phyloP scores from a whole-genome alignment of 92 coral and sea anemone species.

The Parazoanthus atlanticus region DNA sequence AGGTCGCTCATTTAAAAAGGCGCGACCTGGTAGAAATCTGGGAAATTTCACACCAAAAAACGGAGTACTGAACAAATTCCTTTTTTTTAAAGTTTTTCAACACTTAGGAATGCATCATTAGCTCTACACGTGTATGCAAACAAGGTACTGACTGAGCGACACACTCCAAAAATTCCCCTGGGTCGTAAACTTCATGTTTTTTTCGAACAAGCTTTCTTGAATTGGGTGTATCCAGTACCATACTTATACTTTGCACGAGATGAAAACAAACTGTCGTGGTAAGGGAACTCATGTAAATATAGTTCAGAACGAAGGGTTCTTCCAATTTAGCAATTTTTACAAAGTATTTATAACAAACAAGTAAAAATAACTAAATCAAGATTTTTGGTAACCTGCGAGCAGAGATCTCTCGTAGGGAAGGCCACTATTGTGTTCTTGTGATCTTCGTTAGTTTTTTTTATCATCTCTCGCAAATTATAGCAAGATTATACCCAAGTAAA shows the following conservation, averaged over 20 bases:
- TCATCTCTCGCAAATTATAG: neutral
- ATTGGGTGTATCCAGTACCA: neutral
- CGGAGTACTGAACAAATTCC: neutral
- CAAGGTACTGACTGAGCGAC: neutral
- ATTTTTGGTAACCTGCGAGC: neutral
- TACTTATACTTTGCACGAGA: too few relatives aligned
- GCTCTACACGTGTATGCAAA: neutral
- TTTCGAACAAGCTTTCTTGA: neutral
- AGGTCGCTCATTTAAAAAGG: neutral
- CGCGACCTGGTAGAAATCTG: neutral
- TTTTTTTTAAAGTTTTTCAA: too few relatives aligned
- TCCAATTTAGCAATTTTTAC: too few relatives aligned
- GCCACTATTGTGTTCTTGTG: too few relatives aligned
- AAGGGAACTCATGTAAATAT: neutral
- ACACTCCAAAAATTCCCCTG: neutral
- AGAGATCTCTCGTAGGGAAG: neutral
- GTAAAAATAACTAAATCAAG: neutral
- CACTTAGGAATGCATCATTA: neutral
- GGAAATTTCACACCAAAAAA: neutral
- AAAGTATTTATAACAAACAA: neutral
- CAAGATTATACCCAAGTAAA: too few relatives aligned
- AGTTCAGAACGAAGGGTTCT: neutral
- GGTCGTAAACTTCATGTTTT: neutral
- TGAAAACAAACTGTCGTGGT: too few relatives aligned
- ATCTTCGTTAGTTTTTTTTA: too few relatives aligned